Evolutionary conservation across 2,888 invertebrate species (phyloP), one percentile per base, ranked within the genome.

Genomic region (Epinotia demarniana): DNA sequence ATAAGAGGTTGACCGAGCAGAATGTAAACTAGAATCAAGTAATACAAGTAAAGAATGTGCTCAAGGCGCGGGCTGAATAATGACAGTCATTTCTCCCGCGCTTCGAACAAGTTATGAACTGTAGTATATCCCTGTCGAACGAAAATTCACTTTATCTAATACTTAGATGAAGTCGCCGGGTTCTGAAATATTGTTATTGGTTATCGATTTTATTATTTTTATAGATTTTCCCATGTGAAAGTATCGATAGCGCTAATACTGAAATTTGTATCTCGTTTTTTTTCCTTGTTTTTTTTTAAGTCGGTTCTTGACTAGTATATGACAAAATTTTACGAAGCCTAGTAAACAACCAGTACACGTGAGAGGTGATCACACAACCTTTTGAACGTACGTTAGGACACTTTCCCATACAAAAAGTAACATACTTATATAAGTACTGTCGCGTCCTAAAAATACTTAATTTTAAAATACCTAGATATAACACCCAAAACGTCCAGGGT

Each of bases 41-140:
- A 79, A 80, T 79, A 80, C 80, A 85, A 85, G 86, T 84, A 88
- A 89, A 87, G 87, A 90, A 87, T 88, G 83, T 86, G 84, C 86
- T 86, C 84, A 79, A 83, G 85, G 84, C 83, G 81, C 86, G 85
- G 83, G 85, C 84, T 91, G 92, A 92, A 85, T 91, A 90, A 92
- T 92, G 87, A 80, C 79, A 79, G 84, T 83, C 86, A 90, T 92
- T 89, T 83, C 85, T 92, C 90, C 87, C 81, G 79, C 79, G 81
- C 84, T 84, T 89, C 86, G 89, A 73, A 75, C 77, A 78, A 78
- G 77, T 90, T 90, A 91, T 91, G 90, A 91, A 91, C 89, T 88
- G 86, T 85, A 89, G 86, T 92, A 89, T 88, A 90, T 91, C 87
- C 85, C 81, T 86, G 89, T 89, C 90, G 87, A 90, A 90, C 90